Base-by-base conservation (phyloP, 2,888 invertebrate genomes). In the Pammene aurita region DNA sequence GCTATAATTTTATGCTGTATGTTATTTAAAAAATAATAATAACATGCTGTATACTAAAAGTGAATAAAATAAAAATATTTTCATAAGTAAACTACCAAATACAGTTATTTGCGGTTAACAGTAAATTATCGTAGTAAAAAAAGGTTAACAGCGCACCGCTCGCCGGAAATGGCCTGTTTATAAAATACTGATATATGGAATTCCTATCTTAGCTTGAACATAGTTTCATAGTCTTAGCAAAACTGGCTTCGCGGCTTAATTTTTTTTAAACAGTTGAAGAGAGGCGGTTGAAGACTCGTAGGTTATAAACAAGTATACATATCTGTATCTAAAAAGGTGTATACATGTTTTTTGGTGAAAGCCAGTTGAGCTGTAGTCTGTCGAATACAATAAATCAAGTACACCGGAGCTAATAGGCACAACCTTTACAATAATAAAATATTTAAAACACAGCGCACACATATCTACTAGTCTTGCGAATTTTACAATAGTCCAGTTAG, bases 171-270 rank as follows among this genome's bases (percentile, higher is more conserved):
- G 48, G 50, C 42, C 14, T n/a, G 7, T 18, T 11, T 34, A 85
- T 81, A 86, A 80, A 84, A 75, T 70, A 73, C 82, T 82, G 84
- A 85, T 84, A 87, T 85, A 89, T 86, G 86, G 86, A 89, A 86
- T 85, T 84, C 85, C 82, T 74, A 26, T 11, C 50, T 54, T 54
- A 34, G 34, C 34, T 7, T 7, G 77, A 77, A 34, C 7, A 2
- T 44, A 58, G 26, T 44, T 9, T 58, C 18, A 18, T 6, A 58
- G 18, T 26, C 26, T 26, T 50, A 9, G 13, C 57, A n/a, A 41
- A 42, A 57, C 57, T 57, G 57, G 16, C 38, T 38, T 0, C n/a
- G 11, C 26, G 44, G 13, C 58, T 9, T 13, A 57, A 41, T 57
- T 13, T 14, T 42, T 14, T 11, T 5, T 11, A 38, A 41, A 7